A percentile compares a stretch with the other conserved stretches of the same genome.
phyloP scores from a whole-genome alignment of 1,140 invertebrate genomes.

The Leptinotarsa undecemlineata region DNA sequence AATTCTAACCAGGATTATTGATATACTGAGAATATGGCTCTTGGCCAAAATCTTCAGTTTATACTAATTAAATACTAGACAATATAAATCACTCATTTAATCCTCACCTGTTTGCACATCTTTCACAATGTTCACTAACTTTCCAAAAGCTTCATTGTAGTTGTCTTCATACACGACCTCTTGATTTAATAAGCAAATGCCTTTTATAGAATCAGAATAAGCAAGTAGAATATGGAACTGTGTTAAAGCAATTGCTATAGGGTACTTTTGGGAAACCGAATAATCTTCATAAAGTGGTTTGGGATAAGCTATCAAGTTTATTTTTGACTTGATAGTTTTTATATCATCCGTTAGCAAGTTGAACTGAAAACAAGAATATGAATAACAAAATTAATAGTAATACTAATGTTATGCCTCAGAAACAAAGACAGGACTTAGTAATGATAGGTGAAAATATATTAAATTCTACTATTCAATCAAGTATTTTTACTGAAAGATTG shows the following conservation, averaged over 20 bases:
- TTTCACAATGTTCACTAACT: conserved; percentile 78
- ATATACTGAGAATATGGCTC: no score
- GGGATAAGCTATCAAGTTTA: conserved; percentile 42
- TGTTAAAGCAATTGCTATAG: conserved; percentile 81
- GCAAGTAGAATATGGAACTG: conserved; percentile 89
- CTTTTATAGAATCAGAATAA: conserved; percentile 82
- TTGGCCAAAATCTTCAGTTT: no score
- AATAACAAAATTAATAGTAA: conserved; percentile 35
- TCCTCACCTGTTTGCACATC: conserved; percentile 72
- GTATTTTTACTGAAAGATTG: no score
- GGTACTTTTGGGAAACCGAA: conserved; percentile 57
- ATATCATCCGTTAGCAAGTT: conserved; percentile 33
- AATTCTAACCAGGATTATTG: no score
- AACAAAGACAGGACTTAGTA: no score
- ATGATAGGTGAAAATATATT: no score
- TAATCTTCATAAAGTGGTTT: conserved; percentile 50
- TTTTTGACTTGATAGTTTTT: conserved; percentile 35
- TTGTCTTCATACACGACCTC: conserved; percentile 86
- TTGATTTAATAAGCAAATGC: conserved; percentile 83
- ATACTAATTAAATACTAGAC: no score
- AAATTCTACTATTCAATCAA: no score
- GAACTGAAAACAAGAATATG: conserved; percentile 47
- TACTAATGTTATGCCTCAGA: background rate
- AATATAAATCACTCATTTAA: no score
- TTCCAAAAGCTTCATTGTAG: conserved; percentile 80